phyloP scores from a whole-genome alignment of 2,113 vertebrate species.

The Oreochromis niloticus region DNA sequence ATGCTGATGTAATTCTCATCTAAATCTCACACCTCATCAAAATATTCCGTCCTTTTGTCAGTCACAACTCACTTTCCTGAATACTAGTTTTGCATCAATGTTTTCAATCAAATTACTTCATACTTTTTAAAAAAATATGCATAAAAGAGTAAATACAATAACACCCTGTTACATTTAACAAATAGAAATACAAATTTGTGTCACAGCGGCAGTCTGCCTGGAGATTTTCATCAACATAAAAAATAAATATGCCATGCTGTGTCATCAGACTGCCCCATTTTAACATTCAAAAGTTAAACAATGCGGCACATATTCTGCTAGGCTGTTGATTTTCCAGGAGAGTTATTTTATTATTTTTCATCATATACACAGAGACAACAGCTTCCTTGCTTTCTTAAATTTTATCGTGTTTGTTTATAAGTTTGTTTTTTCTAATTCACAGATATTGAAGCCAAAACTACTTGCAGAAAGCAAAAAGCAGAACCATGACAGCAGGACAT shows the following conservation, averaged over 20 bases:
- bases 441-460: not conserved
- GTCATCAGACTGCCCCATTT: not conserved
- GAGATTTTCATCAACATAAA: not conserved
- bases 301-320: not conserved
- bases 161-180: not conserved
- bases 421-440: not conserved
- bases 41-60: not conserved
- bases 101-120: not conserved
- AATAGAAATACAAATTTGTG: not conserved
- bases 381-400: not conserved
- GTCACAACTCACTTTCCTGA: not conserved
- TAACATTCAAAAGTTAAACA: not conserved
- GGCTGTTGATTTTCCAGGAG: not conserved
- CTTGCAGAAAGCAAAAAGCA: fast-evolving
- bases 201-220: not conserved
- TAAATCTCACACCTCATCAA: not conserved
- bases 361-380: fast-evolving
- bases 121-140: not conserved
- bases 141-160: not conserved
- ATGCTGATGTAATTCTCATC: not conserved
- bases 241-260: not conserved
- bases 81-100: not conserved
- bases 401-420: not conserved
- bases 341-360: not conserved
- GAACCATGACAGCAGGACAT: not conserved